A percentile compares a stretch with the other conserved stretches of the same genome.
Conservation (phyloP, 2,797 vertebrate species). For the Stomatorhinus walkeri region DNA sequence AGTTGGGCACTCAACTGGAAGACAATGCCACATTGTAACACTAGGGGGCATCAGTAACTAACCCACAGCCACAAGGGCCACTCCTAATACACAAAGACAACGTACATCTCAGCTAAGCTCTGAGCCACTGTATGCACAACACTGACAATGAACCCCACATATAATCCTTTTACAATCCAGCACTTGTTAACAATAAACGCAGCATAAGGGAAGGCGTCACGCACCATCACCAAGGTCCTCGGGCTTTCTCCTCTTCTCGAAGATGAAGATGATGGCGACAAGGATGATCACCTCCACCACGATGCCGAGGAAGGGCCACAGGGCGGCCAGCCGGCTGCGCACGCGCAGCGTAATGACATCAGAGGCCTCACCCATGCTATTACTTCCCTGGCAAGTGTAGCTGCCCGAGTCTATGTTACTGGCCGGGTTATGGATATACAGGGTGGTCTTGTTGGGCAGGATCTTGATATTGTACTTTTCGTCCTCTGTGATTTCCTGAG, state of each 20-base stretch:
- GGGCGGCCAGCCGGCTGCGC: slow-evolving; percentile 80
- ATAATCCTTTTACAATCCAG: background rate
- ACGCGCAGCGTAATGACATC: slow-evolving; percentile 68
- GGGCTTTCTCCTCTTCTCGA: slow-evolving; percentile 94
- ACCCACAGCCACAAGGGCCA: background rate
- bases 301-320: slow-evolving; percentile 97
- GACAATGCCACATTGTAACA: background rate
- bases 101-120: background rate
- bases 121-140: background rate
- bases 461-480: slow-evolving; percentile 62
- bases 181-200: background rate
- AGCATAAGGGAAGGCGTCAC: background rate
- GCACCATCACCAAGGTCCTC: slow-evolving; percentile 85
- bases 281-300: slow-evolving; percentile 90
- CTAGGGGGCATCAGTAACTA: slow-evolving; percentile 16
- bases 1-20: background rate
- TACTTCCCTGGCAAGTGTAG: slow-evolving; percentile 69
- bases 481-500: slow-evolving; percentile 53
- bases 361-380: background rate
- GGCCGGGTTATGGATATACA: slow-evolving; percentile 59
- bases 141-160: background rate
- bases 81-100: background rate
- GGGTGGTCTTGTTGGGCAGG: slow-evolving; percentile 54
- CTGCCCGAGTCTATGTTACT: slow-evolving; percentile 60
- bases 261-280: slow-evolving; percentile 92